Conservation (phyloP, 2,113 vertebrate genomes). For the Rhinolophus ferrumequinum region DNA sequence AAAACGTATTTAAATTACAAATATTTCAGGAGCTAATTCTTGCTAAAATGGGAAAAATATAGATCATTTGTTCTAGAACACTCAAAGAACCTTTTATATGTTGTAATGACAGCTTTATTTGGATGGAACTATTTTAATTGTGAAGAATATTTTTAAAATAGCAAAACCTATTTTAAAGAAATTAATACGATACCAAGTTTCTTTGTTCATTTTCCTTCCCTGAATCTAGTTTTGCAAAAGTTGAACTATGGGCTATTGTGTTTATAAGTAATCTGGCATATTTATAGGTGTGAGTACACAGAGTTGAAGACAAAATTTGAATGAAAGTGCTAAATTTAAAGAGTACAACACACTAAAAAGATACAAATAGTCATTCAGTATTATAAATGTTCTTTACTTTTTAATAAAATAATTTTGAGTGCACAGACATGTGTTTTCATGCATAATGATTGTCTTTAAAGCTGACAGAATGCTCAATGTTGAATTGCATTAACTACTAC, state of each 20-base stretch:
- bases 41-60: not conserved
- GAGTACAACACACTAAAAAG: not conserved
- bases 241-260: not conserved
- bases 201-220: not conserved
- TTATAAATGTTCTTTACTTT: not conserved
- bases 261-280: not conserved
- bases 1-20: not conserved
- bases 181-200: not conserved
- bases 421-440: not conserved
- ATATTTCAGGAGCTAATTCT: not conserved
- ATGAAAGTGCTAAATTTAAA: conserved; percentile 3
- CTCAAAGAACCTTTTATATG: not conserved
- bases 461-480: not conserved
- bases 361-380: not conserved
- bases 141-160: not conserved
- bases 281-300: not conserved
- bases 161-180: not conserved
- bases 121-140: not conserved
- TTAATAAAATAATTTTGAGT: not conserved
- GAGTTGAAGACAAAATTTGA: not conserved
- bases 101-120: not conserved
- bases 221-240: not conserved
- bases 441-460: not conserved
- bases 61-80: not conserved
- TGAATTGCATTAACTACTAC: not conserved